Evolutionary conservation across 1,140 invertebrate genomes (phyloP), one percentile per base, ranked within the genome.

Genomic region (Meteorus sp.): DNA sequence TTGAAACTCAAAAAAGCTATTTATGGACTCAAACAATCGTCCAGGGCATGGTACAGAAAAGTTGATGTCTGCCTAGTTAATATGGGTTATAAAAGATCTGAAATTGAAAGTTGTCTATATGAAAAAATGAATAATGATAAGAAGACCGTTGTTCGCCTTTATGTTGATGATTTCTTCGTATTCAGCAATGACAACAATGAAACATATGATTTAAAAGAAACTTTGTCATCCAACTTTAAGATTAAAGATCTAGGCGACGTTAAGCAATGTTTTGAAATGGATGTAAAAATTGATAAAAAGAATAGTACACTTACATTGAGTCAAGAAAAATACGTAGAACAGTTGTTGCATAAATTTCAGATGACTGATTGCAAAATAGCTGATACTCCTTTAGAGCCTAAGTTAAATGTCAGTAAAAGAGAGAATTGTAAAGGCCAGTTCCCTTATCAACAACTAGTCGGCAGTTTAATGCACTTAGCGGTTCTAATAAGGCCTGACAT

Each of bases 161-260:
- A 67, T 66, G 75, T 76, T 7, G 73, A 76, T 65, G 74, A 77
- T 60, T 61, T 78, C 25, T 61, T 74, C 9, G 61, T 73, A 44
- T 66, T 65, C 43, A 67, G 58, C 22, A 70, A 66, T 27, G 31
- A 65, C 60, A 25, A 56, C 2, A 31, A 31, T 7, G 25, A 39
- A 15, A 47, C 59, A 27, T 17, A 37, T 13, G 11, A 47, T 22
- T 43, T 66, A 13, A 65, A 68, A 41, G 13, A 44, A 29, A 5
- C 25, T 31, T 44, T 69, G 9, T 1, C 20, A 9, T 48, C 50
- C 3, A 51, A 23, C 20, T 72, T 69, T 41, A 51, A 64, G 0
- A 59, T 70, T 11, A 66, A 63, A 25, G 61, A 69, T 39, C 51
- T 70, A 13, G 63, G 68, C 22, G 33, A 35, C 20, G 53, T 59